Evolutionary conservation across 1,140 invertebrate species (phyloP).

Genomic region (Leptoteleia sp.): DNA sequence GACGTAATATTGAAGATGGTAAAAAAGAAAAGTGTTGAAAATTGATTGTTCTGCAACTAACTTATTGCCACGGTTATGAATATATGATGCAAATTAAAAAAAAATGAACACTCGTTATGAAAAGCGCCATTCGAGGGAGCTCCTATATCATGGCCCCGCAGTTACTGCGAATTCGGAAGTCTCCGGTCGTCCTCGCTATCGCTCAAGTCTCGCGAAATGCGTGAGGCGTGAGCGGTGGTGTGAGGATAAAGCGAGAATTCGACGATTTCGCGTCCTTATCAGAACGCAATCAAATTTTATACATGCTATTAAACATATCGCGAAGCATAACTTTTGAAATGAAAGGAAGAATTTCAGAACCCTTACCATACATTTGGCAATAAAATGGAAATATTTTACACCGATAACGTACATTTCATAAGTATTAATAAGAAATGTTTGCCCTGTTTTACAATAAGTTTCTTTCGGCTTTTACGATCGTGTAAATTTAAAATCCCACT

Average conservation of each 20-base stretch:
- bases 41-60: no score
- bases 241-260: conserved; percentile 55
- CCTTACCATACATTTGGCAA: conserved; percentile 34
- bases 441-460: no score
- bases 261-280: conserved; percentile 60
- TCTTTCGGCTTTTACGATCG: no score
- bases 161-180: conserved; percentile 45
- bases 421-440: no score
- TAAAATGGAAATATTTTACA: conserved; percentile 33
- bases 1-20: no score
- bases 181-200: conserved; percentile 47
- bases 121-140: no score
- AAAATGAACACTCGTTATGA: no score
- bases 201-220: conserved; percentile 57
- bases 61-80: no score
- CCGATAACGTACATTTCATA: no score
- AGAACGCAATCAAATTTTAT: conserved; percentile 56
- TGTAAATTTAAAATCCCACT: no score
- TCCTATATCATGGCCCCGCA: conserved; percentile 45
- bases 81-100: no score
- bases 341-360: conserved; percentile 38
- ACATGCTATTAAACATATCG: conserved; percentile 52
- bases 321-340: conserved; percentile 44
- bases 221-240: conserved; percentile 49
- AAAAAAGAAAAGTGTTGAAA: no score